phyloP scores from a whole-genome alignment of 2,888 invertebrate genomes.

The Chalcosyrphus nemorum region DNA sequence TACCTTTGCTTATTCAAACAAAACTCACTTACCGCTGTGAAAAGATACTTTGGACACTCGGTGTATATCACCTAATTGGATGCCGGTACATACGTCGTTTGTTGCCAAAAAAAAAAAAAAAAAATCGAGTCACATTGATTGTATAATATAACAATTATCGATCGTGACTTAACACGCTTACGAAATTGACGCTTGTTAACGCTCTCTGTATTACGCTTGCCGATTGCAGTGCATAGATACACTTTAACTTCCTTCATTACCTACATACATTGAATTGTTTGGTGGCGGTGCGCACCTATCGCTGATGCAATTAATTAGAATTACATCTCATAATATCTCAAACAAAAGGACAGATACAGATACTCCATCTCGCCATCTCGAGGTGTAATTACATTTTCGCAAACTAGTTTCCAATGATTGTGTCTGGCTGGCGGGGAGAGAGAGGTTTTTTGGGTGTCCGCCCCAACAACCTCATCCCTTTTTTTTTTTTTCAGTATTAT shows the following conservation, averaged over 20 bases:
- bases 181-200: slow-evolving; percentile 31
- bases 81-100: slow-evolving; percentile 22
- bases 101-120: slow-evolving; percentile 50
- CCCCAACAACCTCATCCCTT: neutral
- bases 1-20: slow-evolving; percentile 72
- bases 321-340: slow-evolving; percentile 59
- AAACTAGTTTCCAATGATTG: slow-evolving; percentile 68
- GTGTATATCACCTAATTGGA: slow-evolving; percentile 58
- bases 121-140: slow-evolving; percentile 29
- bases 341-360: slow-evolving; percentile 36
- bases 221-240: slow-evolving; percentile 12
- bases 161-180: slow-evolving; percentile 57
- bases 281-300: slow-evolving; percentile 23
- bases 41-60: slow-evolving; percentile 32
- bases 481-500: slow-evolving; percentile 31
- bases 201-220: slow-evolving; percentile 35
- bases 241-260: slow-evolving; percentile 45
- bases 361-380: neutral
- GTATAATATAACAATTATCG: slow-evolving; percentile 55
- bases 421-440: slow-evolving; percentile 42
- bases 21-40: slow-evolving; percentile 52
- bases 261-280: slow-evolving; percentile 41
- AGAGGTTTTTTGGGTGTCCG: slow-evolving; percentile 55
- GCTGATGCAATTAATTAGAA: slow-evolving; percentile 67
- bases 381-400: slow-evolving; percentile 64